These are phyloP conservation scores for Diaprepes abbreviatus DNA, from an alignment of 2,888 invertebrate genomes.

Conservation along the genomic window DNA sequence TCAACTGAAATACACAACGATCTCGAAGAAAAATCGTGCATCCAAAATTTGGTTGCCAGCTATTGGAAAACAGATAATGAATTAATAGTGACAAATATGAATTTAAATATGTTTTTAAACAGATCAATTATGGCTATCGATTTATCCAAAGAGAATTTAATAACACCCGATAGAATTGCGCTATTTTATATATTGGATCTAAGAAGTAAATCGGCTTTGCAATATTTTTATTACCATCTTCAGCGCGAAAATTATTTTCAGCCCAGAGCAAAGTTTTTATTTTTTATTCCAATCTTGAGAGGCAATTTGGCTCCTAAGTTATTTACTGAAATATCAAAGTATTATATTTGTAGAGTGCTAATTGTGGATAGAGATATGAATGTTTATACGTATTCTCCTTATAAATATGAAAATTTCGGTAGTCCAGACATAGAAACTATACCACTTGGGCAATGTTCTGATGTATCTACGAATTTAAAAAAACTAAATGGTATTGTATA, in stretches of 20 bases:
- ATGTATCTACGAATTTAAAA: neutral
- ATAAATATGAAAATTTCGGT: slow-evolving; percentile 7
- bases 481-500: neutral
- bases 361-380: neutral
- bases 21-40: neutral
- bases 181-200: too few species aligned
- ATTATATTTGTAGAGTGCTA: neutral
- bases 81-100: neutral
- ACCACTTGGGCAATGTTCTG: neutral
- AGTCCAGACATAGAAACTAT: neutral
- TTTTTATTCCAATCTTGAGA: neutral
- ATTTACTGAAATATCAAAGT: neutral
- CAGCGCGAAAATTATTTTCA: neutral
- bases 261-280: too few species aligned
- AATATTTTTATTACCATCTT: neutral
- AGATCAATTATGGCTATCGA: neutral
- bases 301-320: neutral
- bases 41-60: neutral
- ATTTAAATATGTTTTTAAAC: neutral
- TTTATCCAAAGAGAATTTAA: neutral
- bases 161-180: too few species aligned
- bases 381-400: slow-evolving; percentile 4
- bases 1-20: too few species aligned
- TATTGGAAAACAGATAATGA: neutral
- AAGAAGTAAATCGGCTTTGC: neutral